Evolutionary conservation across 2,113 vertebrate species (phyloP).

Genomic region (Ancistrus triradiatus): DNA sequence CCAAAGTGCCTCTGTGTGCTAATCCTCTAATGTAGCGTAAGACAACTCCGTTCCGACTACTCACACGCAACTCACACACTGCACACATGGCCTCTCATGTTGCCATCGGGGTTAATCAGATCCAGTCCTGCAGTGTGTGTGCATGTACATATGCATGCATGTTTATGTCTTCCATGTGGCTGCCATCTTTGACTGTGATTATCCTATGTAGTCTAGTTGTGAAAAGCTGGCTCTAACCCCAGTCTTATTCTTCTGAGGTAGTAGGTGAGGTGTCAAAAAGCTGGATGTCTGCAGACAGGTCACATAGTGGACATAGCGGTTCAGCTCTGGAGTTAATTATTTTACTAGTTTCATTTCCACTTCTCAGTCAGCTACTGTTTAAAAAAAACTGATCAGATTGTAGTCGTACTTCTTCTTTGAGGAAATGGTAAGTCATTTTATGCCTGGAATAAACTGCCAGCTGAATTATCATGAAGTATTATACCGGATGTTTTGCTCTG

Average conservation of each 20-base stretch:
- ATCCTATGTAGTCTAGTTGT: slow-evolving; percentile 70
- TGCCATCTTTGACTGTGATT: slow-evolving; percentile 72
- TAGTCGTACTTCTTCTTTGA: not conserved
- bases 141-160: slow-evolving; percentile 44
- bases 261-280: slow-evolving; percentile 29
- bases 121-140: slow-evolving; percentile 56
- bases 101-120: slow-evolving; percentile 70
- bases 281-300: slow-evolving; percentile 56
- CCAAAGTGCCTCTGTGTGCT: too few species aligned
- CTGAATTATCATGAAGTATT: too few species aligned
- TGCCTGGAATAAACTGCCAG: too few species aligned
- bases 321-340: slow-evolving; percentile 77
- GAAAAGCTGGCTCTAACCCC: slow-evolving; percentile 72
- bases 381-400: slow-evolving; percentile 15
- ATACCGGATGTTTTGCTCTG: too few species aligned
- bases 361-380: slow-evolving; percentile 77
- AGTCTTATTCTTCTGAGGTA: slow-evolving; percentile 58
- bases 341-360: slow-evolving; percentile 81
- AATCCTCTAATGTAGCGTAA: slow-evolving; percentile 33
- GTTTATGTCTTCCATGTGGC: slow-evolving; percentile 70
- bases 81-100: slow-evolving; percentile 64
- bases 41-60: too few species aligned
- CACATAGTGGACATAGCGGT: slow-evolving; percentile 60
- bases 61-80: slow-evolving; percentile 19
- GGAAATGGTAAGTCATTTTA: too few species aligned